Percentiles rank a stretch among this genome's conserved stretches.
Conservation (phyloP, 1,140 invertebrate species). For the Neomicropteryx cornuta region DNA sequence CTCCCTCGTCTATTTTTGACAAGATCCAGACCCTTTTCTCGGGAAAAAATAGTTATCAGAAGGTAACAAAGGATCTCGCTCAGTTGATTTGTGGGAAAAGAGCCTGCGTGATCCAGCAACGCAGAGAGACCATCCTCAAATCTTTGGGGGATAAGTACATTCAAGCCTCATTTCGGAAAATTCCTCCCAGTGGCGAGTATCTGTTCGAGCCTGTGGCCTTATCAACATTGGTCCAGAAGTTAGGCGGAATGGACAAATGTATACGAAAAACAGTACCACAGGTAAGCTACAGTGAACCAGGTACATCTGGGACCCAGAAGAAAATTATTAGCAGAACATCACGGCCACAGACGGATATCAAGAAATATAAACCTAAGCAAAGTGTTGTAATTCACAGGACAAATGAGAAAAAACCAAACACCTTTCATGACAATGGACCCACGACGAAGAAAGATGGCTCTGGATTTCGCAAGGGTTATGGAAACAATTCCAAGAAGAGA, state of each 20-base stretch:
- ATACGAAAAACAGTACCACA: too few species aligned
- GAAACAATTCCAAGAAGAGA: neutral
- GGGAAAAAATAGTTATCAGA: conserved; percentile 2
- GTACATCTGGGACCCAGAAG: too few species aligned
- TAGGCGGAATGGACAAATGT: neutral
- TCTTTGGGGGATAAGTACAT: conserved; percentile 5
- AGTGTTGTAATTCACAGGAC: neutral
- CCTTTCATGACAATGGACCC: neutral
- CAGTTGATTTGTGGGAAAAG: conserved; percentile 7
- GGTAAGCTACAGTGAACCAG: too few species aligned
- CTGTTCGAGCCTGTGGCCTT: conserved; percentile 1
- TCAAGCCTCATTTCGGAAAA: conserved; percentile 4
- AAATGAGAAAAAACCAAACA: neutral
- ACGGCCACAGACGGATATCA: neutral
- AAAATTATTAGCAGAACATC: too few species aligned
- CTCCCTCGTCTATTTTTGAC: neutral
- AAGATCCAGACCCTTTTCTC: conserved; percentile 4
- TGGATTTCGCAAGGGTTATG: neutral
- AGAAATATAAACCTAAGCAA: neutral
- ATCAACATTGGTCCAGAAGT: neutral
- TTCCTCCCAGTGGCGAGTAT: conserved; percentile 2
- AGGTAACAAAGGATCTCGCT: conserved; percentile 4
- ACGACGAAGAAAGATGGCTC: neutral
- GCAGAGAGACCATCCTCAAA: conserved; percentile 3
- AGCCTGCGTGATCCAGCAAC: conserved; percentile 6